Percentiles rank a stretch among this genome's conserved stretches.
phyloP scores from a whole-genome alignment of 2,888 invertebrate genomes.

The Digitonthophagus gazella region DNA sequence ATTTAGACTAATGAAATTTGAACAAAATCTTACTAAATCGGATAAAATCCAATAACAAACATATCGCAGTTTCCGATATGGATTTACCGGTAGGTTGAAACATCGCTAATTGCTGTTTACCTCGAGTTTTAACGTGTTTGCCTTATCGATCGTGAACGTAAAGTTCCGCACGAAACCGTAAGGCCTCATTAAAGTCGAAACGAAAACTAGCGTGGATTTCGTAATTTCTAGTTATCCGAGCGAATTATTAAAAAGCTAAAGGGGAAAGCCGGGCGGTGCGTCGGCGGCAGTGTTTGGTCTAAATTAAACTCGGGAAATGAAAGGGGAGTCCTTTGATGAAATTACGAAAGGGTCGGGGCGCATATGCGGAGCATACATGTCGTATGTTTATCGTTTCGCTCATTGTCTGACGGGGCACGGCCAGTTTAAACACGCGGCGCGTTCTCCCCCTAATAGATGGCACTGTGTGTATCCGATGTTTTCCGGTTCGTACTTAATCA shows the following conservation, averaged over 20 bases:
- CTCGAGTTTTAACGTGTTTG: neutral
- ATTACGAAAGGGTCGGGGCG: neutral
- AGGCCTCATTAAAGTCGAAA: neutral
- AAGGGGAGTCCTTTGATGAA: neutral
- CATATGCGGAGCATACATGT: neutral
- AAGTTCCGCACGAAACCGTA: neutral
- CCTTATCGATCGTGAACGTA: neutral
- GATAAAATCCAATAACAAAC: too few species aligned
- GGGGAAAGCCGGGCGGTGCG: too few species aligned
- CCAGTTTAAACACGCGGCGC: neutral
- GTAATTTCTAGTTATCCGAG: neutral
- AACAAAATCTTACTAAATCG: too few species aligned
- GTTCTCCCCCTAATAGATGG: neutral
- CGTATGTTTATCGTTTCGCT: neutral
- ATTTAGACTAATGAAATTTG: too few species aligned
- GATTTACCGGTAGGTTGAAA: neutral
- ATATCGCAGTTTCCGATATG: too few species aligned
- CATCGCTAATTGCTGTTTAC: neutral
- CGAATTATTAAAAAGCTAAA: neutral
- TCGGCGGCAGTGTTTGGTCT: neutral
- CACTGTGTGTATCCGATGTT: neutral
- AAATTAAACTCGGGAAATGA: neutral
- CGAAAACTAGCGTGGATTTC: neutral
- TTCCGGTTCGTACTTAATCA: neutral
- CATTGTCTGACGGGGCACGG: neutral